Evolutionary conservation across 2,113 vertebrate species (phyloP), one percentile per base, ranked within the genome.

Genomic region (Agelaius phoeniceus): DNA sequence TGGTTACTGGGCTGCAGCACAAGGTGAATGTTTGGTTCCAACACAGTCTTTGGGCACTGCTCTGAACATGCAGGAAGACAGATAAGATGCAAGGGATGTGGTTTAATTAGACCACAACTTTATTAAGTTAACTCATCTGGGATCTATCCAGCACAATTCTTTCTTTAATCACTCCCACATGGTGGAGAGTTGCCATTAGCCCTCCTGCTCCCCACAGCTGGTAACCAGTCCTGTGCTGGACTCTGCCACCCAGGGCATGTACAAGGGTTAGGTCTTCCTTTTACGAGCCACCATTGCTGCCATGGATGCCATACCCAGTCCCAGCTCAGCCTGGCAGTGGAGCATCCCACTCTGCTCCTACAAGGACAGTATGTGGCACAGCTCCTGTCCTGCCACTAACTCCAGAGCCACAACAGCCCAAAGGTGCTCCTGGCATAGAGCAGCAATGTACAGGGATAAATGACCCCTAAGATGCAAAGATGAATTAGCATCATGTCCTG

Each of bases 71-170:
- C 92, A 95, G 96, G 89, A 97, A 97, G 89, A 82, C 84, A 91
- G 96, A 95, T 95, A 97, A 95, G 94, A 95, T 69, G 69, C 69
- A 95, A 94, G 77, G 89, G 94, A 97, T 96, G 91, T 97, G 91
- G 91, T 95, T 95, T 95, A 94, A 95, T 97, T 91, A 89, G 87
- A 61, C 91, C 94, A 92, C 93, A 95, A 95, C 91, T 89, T 95
- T 62, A 96, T 95, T 49, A 94, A 94, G 73, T 95, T 95, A 95
- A 94, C 93, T 96, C 93, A 94, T 95, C 84, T 96, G 95, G 95
- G 95, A 84, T 94, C 91, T 93, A 95, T 95, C 89, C 89, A 93
- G 87, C 84, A 72, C 41, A 43, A 82, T 77, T 82, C 93, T 87
- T 94, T 92, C 79, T 59, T 55, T 96, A 96, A 96, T 95, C 87